phyloP scores from a whole-genome alignment of 2,113 vertebrate genomes.

The Pollimyrus isidori region DNA sequence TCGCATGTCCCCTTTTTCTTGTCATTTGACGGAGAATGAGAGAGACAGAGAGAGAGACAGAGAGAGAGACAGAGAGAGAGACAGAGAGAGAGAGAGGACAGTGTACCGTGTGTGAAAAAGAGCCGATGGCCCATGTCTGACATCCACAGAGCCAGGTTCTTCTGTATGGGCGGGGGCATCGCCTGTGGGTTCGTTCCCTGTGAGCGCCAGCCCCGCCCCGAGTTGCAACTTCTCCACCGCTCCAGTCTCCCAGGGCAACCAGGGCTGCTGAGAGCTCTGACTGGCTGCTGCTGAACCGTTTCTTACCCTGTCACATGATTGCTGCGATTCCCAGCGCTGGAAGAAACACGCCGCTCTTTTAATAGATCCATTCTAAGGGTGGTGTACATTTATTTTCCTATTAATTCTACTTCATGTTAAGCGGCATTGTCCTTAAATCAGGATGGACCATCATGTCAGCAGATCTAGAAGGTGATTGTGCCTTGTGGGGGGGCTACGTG shows the following conservation, averaged over 20 bases:
- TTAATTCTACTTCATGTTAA: background rate
- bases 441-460: background rate
- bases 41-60: too few relatives aligned
- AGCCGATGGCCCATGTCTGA: background rate
- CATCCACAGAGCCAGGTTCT: constrained; percentile 5
- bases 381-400: background rate
- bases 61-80: background rate
- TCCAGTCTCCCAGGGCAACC: constrained; percentile 24
- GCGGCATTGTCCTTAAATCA: background rate
- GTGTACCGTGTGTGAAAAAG: background rate
- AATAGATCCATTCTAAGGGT: background rate
- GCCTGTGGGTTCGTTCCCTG: background rate
- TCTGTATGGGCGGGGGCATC: background rate
- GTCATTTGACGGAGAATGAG: background rate
- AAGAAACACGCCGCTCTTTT: background rate
- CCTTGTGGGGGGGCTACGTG: background rate
- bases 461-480: background rate
- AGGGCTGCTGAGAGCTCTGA: constrained; percentile 11
- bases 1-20: background rate
- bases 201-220: background rate
- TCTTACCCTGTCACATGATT: constrained; percentile 8
- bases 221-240: constrained; percentile 15
- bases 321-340: background rate
- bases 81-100: background rate
- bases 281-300: constrained; percentile 4